Percentiles rank a stretch among this genome's conserved stretches.
Evolutionary conservation across 2,797 vertebrate species (phyloP).

Genomic region (Graptemys geographica): DNA sequence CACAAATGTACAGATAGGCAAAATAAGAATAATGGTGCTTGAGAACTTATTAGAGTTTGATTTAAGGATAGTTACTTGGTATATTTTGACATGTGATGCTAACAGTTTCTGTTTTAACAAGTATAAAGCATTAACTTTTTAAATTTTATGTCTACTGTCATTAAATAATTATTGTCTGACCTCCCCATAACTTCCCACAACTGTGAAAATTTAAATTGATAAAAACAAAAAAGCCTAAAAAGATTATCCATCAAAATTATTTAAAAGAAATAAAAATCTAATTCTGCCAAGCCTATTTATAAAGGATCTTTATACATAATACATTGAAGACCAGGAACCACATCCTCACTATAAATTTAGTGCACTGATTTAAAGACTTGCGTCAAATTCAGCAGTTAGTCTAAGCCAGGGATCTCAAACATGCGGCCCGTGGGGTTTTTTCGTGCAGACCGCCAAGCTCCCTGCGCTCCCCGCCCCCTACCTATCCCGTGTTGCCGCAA

Average conservation of each 20-base stretch:
- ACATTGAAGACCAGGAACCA: not conserved
- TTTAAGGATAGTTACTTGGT: not conserved
- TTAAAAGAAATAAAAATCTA: not conserved
- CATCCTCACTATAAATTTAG: not conserved
- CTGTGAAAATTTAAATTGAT: no score
- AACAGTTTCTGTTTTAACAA: no score
- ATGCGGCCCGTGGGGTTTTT: no score
- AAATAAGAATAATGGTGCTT: not conserved
- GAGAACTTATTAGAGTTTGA: not conserved
- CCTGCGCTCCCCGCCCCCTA: no score
- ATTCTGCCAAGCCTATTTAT: not conserved
- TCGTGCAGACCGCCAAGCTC: no score
- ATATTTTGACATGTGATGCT: not conserved
- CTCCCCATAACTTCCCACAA: no score
- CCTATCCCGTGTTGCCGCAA: no score
- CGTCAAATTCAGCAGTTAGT: not conserved
- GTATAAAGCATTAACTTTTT: no score
- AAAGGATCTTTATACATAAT: not conserved
- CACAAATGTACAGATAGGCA: not conserved
- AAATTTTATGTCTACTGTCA: not conserved
- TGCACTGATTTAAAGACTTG: not conserved
- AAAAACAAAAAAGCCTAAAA: not conserved
- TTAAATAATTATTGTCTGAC: not conserved
- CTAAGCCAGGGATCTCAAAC: not conserved
- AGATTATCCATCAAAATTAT: not conserved